These are phyloP conservation scores for Watersipora subatra DNA, from an alignment of 1,140 invertebrate species.

Conservation along the genomic window DNA sequence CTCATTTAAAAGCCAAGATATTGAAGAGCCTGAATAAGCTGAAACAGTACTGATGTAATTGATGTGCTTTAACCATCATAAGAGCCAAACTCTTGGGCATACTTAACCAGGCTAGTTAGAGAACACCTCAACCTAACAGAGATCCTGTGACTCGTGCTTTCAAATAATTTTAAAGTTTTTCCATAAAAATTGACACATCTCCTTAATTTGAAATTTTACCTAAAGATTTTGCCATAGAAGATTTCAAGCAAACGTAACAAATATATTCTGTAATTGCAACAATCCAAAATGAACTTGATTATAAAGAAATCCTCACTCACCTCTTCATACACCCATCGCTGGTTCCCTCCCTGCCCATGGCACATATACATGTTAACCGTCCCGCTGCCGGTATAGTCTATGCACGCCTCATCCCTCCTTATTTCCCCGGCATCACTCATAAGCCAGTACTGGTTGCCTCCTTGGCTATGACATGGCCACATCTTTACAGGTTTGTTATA, in stretches of 20 bases:
- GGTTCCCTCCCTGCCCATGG: slow-evolving; percentile 86
- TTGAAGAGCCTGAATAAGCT: too few species aligned
- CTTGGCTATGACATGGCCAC: slow-evolving; percentile 40
- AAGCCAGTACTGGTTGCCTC: slow-evolving; percentile 77
- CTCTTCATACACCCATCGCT: slow-evolving; percentile 57
- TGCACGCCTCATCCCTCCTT: slow-evolving; percentile 83
- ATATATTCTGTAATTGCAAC: neutral
- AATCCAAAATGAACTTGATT: neutral
- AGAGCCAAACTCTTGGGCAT: too few species aligned
- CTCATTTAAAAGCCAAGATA: too few species aligned
- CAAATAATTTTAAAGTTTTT: too few species aligned
- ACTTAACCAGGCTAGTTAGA: too few species aligned
- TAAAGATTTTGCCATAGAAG: too few species aligned
- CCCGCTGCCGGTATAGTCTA: slow-evolving; percentile 81
- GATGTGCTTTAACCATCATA: too few species aligned
- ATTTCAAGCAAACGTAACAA: neutral
- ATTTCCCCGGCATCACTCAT: slow-evolving; percentile 90
- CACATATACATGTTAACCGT: slow-evolving; percentile 62
- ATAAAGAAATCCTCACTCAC: neutral
- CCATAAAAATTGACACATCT: too few species aligned
- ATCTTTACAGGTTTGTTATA: slow-evolving; percentile 37
- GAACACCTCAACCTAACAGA: too few species aligned
- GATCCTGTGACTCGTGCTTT: too few species aligned
- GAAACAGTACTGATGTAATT: too few species aligned
- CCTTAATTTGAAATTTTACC: too few species aligned